A percentile compares a stretch with the other conserved stretches of the same genome.
Evolutionary conservation across 92 coral and sea anemone genomes (phyloP).

Genomic region (Plumapathes pennacea): DNA sequence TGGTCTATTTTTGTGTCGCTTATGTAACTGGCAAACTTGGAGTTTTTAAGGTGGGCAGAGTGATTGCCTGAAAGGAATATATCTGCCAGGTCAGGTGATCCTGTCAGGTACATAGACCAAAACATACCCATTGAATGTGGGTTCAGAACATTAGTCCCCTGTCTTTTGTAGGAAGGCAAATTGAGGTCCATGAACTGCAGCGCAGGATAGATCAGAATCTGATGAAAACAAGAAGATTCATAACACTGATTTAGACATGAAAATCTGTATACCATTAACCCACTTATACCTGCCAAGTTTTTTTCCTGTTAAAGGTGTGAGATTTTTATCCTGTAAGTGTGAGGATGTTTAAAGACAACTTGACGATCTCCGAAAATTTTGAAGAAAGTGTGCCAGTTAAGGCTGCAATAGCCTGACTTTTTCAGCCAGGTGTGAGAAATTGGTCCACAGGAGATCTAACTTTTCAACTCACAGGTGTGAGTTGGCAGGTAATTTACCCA

Average conservation of each 20-base stretch:
- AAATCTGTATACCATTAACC: no score
- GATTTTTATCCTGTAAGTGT: no score
- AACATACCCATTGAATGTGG: neutral
- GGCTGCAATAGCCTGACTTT: no score
- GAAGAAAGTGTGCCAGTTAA: no score
- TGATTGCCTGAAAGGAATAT: slow-evolving; percentile 5
- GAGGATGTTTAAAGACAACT: no score
- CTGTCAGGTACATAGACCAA: slow-evolving; percentile 32
- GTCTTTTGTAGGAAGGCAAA: slow-evolving; percentile 23
- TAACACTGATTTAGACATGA: neutral
- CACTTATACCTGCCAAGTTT: no score
- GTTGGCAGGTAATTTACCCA: no score
- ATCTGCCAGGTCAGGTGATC: slow-evolving; percentile 1
- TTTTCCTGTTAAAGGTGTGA: no score
- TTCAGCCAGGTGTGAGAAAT: no score
- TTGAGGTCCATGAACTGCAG: slow-evolving; percentile 21
- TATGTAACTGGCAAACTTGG: slow-evolving; percentile 10
- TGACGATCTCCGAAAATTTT: no score
- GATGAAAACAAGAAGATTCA: neutral
- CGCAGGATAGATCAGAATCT: slow-evolving; percentile 24
- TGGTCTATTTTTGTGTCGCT: neutral
- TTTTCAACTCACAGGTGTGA: no score
- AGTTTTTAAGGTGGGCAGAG: slow-evolving; percentile 5
- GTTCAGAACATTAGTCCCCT: neutral
- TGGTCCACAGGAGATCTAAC: no score